Evolutionary conservation across 2,888 invertebrate genomes (phyloP), one percentile per base, ranked within the genome.

Genomic region (Acleris cristana): DNA sequence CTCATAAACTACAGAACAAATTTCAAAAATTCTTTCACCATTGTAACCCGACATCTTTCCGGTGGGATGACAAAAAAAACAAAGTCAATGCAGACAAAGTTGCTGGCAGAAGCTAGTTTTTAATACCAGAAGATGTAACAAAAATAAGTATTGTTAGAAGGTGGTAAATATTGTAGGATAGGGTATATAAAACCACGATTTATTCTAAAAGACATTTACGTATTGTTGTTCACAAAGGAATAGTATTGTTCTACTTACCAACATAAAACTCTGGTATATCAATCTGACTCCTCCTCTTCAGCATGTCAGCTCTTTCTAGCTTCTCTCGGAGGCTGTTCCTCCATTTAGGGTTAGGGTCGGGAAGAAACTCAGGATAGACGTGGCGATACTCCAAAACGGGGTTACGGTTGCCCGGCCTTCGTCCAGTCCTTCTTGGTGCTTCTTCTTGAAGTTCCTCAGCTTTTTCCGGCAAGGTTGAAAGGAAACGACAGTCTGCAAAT

Each of bases 211-310:
- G 3, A 12, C 2, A 34, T 2, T 10, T 12, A 2, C 12, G 12
- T 30, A 10, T 10, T 30, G 10, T 30, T 30, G 10, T 30, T 40
- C 40, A 12, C 40, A 12, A 40, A 34, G 7, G 30, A 34, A 18
- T 19, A 45, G n/a, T 45, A 1, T n/a, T 16, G 45, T 45, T 45
- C 18, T 34, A 87, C 95, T 85, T 84, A 96, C 97, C 99, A 79
- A 99, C 99, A 93, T 99, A 99, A 93, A 99, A 99, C 85, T 99
- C 99, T 0, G 99, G 99, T 72, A 99, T 96, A 81, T 97, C 96
- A 71, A 99, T 94, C 70, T 96, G 93, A 64, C 76, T 90, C 74
- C 99, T 93, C 67, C 99, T 94, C 68, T 95, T 95, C 40, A 99
- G 82, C 99, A 99, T 99, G 84, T 99, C 99, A 70, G 93, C 89